These are phyloP conservation scores for Corynorhinus townsendii DNA, from an alignment of 2,113 vertebrate genomes.

Conservation along the genomic window DNA sequence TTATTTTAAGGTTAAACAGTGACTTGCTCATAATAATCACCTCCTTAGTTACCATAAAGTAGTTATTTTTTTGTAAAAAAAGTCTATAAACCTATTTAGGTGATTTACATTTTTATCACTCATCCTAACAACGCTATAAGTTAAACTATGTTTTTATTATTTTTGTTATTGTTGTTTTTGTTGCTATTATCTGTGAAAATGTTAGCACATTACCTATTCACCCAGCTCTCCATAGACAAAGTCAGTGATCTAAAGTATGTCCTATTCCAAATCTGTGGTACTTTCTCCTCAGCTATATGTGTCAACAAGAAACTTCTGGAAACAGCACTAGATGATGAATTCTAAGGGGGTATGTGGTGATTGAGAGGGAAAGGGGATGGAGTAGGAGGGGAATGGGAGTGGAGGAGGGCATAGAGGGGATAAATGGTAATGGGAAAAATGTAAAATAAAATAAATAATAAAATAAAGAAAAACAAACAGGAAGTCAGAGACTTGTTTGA, in stretches of 20 bases:
- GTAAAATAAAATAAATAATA: too few relatives aligned
- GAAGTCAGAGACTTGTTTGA: neutral
- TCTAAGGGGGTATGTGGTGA: neutral
- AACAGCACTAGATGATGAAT: neutral
- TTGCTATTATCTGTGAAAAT: neutral
- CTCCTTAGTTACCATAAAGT: neutral
- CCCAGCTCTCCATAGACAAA: neutral
- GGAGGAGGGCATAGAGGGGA: too few relatives aligned
- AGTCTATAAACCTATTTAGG: neutral
- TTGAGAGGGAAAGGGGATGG: too few relatives aligned
- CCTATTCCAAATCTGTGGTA: neutral
- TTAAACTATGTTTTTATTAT: neutral
- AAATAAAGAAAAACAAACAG: neutral
- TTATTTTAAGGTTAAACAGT: neutral
- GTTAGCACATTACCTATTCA: neutral
- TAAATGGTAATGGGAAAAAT: too few relatives aligned
- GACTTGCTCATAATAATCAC: neutral
- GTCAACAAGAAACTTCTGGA: neutral
- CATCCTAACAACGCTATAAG: neutral
- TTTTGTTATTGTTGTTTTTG: neutral
- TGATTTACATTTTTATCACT: neutral
- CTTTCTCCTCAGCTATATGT: neutral
- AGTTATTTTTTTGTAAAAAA: neutral
- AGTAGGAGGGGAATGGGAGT: too few relatives aligned
- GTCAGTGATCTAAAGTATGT: neutral